A percentile compares a stretch with the other conserved stretches of the same genome.
Conservation (phyloP, 1,140 invertebrate species). For the Psix sp. region DNA sequence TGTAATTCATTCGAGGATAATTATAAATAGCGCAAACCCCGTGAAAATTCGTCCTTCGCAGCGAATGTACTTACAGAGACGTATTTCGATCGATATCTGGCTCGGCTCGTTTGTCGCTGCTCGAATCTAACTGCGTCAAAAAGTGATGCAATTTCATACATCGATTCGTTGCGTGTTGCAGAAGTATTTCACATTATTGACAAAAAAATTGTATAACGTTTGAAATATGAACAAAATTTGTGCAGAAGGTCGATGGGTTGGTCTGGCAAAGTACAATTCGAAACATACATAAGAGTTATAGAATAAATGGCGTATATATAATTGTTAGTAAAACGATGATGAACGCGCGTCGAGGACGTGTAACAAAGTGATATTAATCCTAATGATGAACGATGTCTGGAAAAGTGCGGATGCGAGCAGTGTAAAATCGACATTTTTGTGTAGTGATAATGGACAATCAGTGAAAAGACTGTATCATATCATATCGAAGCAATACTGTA, state of each 20-base stretch:
- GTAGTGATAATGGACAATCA: slow-evolving; percentile 78
- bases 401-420: slow-evolving; percentile 62
- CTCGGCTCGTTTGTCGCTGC: slow-evolving; percentile 40
- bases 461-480: slow-evolving; percentile 78
- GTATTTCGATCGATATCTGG: slow-evolving; percentile 58
- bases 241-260: slow-evolving; percentile 39
- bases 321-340: slow-evolving; percentile 71
- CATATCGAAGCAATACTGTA: slow-evolving; percentile 75
- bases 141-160: slow-evolving; percentile 32
- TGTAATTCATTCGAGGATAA: slow-evolving; percentile 56
- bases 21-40: slow-evolving; percentile 60
- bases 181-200: neutral
- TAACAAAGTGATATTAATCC: slow-evolving; percentile 77
- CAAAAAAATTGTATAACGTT: neutral
- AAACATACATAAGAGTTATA: slow-evolving; percentile 68
- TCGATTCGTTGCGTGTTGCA: slow-evolving; percentile 2
- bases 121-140: slow-evolving; percentile 45
- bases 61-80: slow-evolving; percentile 55
- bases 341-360: slow-evolving; percentile 61
- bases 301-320: slow-evolving; percentile 69
- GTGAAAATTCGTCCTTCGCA: slow-evolving; percentile 59
- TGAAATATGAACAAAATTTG: slow-evolving; percentile 17
- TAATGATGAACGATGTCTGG: slow-evolving; percentile 70
- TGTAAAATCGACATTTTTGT: slow-evolving; percentile 51
- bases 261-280: slow-evolving; percentile 74